Base-by-base conservation (phyloP, 2,113 vertebrate species). In the Chiloscyllium plagiosum region DNA sequence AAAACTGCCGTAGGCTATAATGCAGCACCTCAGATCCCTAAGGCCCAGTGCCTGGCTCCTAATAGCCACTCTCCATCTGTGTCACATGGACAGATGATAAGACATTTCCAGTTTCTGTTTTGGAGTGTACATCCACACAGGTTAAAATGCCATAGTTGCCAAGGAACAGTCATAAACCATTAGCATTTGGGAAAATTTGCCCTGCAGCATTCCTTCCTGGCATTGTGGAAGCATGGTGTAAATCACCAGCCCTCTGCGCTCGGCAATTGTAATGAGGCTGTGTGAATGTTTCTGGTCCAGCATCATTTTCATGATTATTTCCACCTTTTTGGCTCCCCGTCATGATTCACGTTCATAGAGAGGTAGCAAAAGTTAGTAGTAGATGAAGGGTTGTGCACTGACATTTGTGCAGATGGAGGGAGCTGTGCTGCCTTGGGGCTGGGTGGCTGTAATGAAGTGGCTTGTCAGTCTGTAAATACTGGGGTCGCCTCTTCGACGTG, bases 161-260 rank as follows among this genome's bases (percentile, higher is more conserved):
- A 99, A 98, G 99, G 98, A 99, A 99, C 99, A 99, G 99, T 99
- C 99, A 99, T 98, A 99, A 99, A 98, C 98, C 99, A 99, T 99
- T 99, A 99, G 98, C 98, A 99, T 98, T 99, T 98, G 98, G 98
- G 98, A 99, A 98, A 99, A 98, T 99, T 99, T 99, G 99, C 99
- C 99, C 99, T 98, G 98, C 98, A 99, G 99, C 99, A 98, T 98
- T 99, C 97, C 97, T 97, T 99, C 98, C 98, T 98, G 97, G 98
- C 98, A 98, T 97, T 97, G 98, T 98, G 98, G 98, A 98, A 98
- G 98, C 97, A 97, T 96, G 97, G 98, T 98, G 98, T 97, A 97
- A 97, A 98, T 98, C 97, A 98, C 97, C 97, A 97, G 97, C 97
- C 97, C 97, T 97, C 96, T 95, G 94, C 17, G 69, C 68, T 95